Evolutionary conservation across 2,113 vertebrate species (phyloP).

Genomic region (Shinisaurus crocodilurus): DNA sequence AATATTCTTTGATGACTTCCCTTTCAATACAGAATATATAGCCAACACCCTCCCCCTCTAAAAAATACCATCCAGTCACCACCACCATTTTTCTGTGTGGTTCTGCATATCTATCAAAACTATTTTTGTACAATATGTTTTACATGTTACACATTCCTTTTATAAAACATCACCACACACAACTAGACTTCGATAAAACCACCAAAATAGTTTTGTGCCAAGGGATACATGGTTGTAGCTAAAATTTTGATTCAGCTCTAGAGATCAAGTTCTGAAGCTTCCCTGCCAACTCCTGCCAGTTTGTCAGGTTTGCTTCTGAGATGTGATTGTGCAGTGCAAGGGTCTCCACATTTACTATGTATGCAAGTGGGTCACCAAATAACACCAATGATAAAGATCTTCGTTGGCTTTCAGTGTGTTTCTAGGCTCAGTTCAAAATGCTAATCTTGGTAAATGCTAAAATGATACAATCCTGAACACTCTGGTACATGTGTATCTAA

Average conservation of each 20-base stretch:
- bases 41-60: background rate
- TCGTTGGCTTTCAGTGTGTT: background rate
- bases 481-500: background rate
- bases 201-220: background rate
- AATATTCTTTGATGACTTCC: background rate
- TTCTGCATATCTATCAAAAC: background rate
- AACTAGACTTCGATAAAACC: background rate
- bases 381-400: background rate
- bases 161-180: background rate
- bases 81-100: background rate
- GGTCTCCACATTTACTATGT: background rate
- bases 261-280: background rate
- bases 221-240: background rate
- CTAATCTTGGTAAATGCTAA: background rate
- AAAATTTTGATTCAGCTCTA: background rate
- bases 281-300: background rate
- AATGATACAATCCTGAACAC: background rate
- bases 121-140: background rate
- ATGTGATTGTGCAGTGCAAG: conserved; percentile 1
- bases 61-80: background rate
- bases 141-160: background rate
- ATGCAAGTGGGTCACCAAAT: conserved; percentile 25
- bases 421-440: too few species aligned
- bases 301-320: conserved; percentile 20
- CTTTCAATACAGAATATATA: background rate